Percentiles rank a stretch among this genome's conserved stretches.
Conservation (phyloP, 2,888 invertebrate genomes). For the Drosophila acutilabella region DNA sequence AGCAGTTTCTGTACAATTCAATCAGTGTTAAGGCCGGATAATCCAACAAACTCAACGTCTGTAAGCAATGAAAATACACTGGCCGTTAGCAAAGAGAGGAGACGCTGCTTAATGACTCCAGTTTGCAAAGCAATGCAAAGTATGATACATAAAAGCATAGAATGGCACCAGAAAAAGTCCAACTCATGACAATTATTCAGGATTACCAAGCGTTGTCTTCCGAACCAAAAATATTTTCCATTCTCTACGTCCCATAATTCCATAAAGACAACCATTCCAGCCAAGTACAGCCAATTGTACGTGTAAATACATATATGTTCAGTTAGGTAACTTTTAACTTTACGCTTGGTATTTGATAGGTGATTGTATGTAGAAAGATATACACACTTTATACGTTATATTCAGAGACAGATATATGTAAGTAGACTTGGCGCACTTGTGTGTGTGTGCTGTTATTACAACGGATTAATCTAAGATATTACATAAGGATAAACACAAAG, state of each 20-base stretch:
- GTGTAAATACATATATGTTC: conserved; percentile 10
- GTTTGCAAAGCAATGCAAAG: conserved; percentile 56
- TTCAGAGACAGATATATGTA: conserved; percentile 10
- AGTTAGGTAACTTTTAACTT: conserved; percentile 13
- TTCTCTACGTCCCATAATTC: conserved; percentile 54
- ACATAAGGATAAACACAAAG: conserved; percentile 8
- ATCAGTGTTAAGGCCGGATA: neutral
- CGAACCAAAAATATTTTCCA: conserved; percentile 45
- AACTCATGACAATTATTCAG: conserved; percentile 58
- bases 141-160: conserved; percentile 56
- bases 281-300: conserved; percentile 19
- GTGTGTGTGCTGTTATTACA: conserved; percentile 11
- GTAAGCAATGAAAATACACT: neutral
- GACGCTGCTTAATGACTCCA: conserved; percentile 40
- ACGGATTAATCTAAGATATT: conserved; percentile 2
- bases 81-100: conserved; percentile 11
- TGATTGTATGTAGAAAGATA: conserved; percentile 33
- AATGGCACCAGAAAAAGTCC: conserved; percentile 59
- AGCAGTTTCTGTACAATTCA: neutral
- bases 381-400: conserved; percentile 7
- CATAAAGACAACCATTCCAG: conserved; percentile 63
- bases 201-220: conserved; percentile 22
- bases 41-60: neutral
- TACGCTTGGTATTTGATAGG: conserved; percentile 39
- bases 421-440: conserved; percentile 1